These are phyloP conservation scores for Lydus trimaculatus DNA, from an alignment of 2,888 invertebrate species.

Conservation along the genomic window DNA sequence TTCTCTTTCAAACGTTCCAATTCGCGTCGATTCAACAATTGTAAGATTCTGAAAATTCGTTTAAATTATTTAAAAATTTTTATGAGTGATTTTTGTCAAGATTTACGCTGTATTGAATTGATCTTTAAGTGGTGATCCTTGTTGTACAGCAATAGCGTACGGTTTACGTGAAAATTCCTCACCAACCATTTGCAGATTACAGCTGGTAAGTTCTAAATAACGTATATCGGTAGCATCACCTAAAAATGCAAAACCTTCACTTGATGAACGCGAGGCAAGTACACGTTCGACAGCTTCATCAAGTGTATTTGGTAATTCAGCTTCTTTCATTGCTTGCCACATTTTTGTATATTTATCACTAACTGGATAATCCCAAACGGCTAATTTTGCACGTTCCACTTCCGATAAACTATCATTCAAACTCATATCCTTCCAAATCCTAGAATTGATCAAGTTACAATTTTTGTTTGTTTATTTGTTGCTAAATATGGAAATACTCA, in stretches of 20 bases:
- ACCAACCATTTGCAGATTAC: slow-evolving; percentile 91
- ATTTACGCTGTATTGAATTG: slow-evolving; percentile 95
- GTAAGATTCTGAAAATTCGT: slow-evolving; percentile 81
- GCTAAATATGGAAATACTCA: slow-evolving; percentile 69
- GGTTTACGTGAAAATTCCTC: slow-evolving; percentile 98
- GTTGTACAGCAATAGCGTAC: slow-evolving; percentile 96
- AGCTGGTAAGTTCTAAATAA: slow-evolving; percentile 76
- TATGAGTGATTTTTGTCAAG: not conserved
- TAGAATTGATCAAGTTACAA: slow-evolving; percentile 50
- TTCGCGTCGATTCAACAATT: slow-evolving; percentile 90
- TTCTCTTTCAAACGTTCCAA: slow-evolving; percentile 93
- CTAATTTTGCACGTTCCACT: slow-evolving; percentile 89
- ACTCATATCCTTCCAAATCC: slow-evolving; percentile 99
- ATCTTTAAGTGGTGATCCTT: slow-evolving; percentile 92
- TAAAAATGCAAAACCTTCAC: slow-evolving; percentile 80
- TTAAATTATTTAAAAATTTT: not conserved
- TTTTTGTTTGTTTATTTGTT: not conserved
- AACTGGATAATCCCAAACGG: slow-evolving; percentile 99
- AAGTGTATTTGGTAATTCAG: slow-evolving; percentile 79
- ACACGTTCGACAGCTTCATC: slow-evolving; percentile 83
- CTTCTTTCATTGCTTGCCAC: slow-evolving; percentile 94
- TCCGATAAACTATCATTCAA: slow-evolving; percentile 91
- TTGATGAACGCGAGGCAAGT: slow-evolving; percentile 70
- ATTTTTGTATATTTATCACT: slow-evolving; percentile 98
- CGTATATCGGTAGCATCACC: slow-evolving; percentile 95